Base-by-base conservation (phyloP, 2,113 vertebrate species). In the Platysternon megacephalum region DNA sequence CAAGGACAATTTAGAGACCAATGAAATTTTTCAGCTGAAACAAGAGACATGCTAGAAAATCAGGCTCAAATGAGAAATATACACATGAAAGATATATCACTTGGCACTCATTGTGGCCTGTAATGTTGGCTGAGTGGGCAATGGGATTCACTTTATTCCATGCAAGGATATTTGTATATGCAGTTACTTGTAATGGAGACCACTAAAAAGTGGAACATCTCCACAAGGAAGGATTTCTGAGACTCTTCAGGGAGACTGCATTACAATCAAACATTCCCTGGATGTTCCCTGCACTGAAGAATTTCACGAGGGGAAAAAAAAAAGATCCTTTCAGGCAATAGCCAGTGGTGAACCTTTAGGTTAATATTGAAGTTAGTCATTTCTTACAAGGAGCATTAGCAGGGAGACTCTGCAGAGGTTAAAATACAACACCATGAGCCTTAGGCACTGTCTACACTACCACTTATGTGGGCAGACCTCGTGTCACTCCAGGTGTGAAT, bases 1-100 rank as follows among this genome's bases (percentile, higher is more conserved):
- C 90, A 95, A 96, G 95, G 88, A 85, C 94, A 94, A 55, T 88
- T 91, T 82, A 76, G 85, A 91, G 85, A 89, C 65, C n/a, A 53
- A 78, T 61, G 81, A 49, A 81, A 52, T 85, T 87, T 91, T 89
- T 83, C 82, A 91, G 78, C 81, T 79, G 89, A 88, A 95, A 86
- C 86, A 78, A 91, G 91, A 80, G 85, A 96, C 74, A 35, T 86
- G 88, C 92, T 91, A 32, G 85, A 88, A 91, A 95, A 90, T n/a
- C 88, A 22, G 42, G 82, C 56, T 93, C 49, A 93, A 84, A 90
- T 90, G 79, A 95, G 86, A 90, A 94, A 58, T 46, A 84, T 1
- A 24, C 29, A 79, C 61, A 74, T 6, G 76, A 95, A 96, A 89
- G 74, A 79, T 78, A n/a, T 56, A 85, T 81, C 5, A 1, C 52